These are phyloP conservation scores for Limnodromus scolopaceus DNA, from an alignment of 2,797 vertebrate species.

Conservation along the genomic window DNA sequence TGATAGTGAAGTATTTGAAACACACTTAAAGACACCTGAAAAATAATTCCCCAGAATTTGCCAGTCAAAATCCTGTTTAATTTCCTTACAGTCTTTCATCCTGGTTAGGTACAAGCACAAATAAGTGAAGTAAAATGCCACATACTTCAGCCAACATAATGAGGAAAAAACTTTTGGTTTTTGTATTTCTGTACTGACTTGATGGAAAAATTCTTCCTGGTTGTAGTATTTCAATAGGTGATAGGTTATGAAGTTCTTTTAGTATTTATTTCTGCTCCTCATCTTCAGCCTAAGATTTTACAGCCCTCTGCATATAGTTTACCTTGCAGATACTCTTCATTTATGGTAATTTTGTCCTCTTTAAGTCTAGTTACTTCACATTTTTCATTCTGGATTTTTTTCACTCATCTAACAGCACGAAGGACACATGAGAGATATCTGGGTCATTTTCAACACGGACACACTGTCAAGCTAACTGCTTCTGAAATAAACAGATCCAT, in stretches of 20 bases:
- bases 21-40: neutral
- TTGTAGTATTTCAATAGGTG: neutral
- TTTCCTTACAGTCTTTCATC: neutral
- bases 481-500: conserved; percentile 23
- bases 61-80: neutral
- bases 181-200: neutral
- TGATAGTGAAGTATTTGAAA: neutral
- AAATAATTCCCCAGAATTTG: neutral
- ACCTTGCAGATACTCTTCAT: neutral
- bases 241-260: neutral
- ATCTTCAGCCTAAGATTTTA: neutral
- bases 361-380: neutral
- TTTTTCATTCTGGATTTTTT: neutral
- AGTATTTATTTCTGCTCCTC: neutral
- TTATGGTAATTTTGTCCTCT: neutral
- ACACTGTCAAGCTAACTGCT: conserved; percentile 33
- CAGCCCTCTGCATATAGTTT: neutral
- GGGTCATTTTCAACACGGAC: conserved; percentile 42
- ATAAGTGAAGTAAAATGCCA: neutral
- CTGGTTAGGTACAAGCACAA: neutral
- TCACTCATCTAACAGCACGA: neutral
- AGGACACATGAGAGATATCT: neutral
- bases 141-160: neutral
- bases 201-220: neutral
- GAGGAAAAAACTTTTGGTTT: neutral